phyloP scores from a whole-genome alignment of 2,888 invertebrate species.

The Epirrita christyi region DNA sequence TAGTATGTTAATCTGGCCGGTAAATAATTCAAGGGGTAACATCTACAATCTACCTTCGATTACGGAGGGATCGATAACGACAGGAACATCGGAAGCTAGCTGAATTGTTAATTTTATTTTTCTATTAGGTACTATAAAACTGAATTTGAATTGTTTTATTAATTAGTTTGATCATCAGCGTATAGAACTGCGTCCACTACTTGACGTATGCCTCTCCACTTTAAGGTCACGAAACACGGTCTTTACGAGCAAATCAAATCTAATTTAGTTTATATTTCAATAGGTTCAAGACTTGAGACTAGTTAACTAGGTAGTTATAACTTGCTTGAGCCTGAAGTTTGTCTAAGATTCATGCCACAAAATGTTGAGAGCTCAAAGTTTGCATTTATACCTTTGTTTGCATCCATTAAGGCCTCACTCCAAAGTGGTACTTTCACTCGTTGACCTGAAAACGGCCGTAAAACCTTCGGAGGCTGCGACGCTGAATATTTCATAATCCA shows the following conservation, averaged over 20 bases:
- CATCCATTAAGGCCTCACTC: slow-evolving; percentile 12
- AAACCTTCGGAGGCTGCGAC: slow-evolving; percentile 28
- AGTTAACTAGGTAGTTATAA: too few species aligned
- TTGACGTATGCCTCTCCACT: too few species aligned
- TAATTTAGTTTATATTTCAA: too few species aligned
- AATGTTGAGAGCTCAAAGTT: slow-evolving; percentile 12
- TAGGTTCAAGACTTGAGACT: too few species aligned
- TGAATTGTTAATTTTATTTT: slow-evolving; percentile 12
- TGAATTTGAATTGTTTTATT: neutral
- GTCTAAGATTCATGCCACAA: neutral
- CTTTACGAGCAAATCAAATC: too few species aligned
- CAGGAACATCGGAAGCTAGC: neutral
- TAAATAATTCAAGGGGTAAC: slow-evolving; percentile 24
- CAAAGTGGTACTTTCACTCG: slow-evolving; percentile 24
- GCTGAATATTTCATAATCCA: slow-evolving; percentile 40
- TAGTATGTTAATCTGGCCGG: slow-evolving; percentile 21
- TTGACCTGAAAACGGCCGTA: slow-evolving; percentile 37
- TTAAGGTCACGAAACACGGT: too few species aligned
- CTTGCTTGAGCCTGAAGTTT: neutral
- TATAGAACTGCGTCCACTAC: too few species aligned
- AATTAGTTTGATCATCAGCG: too few species aligned
- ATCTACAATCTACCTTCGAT: slow-evolving; percentile 15
- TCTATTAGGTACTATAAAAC: neutral
- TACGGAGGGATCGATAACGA: neutral
- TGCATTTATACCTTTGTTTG: slow-evolving; percentile 19